Evolutionary conservation across 1,140 invertebrate species (phyloP).

Genomic region (Macrobrachium nipponense): DNA sequence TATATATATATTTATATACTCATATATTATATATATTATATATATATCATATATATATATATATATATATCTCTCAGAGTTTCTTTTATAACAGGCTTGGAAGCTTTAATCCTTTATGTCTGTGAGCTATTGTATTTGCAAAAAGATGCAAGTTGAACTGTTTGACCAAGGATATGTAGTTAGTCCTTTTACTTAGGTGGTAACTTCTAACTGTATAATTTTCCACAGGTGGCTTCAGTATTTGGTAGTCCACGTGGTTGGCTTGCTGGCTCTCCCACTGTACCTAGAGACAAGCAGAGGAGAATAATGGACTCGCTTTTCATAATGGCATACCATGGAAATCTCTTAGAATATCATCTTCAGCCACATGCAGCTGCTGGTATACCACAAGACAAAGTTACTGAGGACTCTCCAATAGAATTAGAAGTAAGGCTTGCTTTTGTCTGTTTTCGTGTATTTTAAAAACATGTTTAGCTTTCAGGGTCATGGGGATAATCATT

Average conservation of each 20-base stretch:
- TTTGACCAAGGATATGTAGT: too few relatives aligned
- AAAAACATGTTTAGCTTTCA: neutral
- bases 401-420: constrained; percentile 91
- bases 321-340: constrained; percentile 88
- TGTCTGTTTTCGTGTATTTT: neutral
- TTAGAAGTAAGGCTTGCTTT: constrained; percentile 38
- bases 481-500: too few relatives aligned
- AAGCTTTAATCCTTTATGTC: too few relatives aligned
- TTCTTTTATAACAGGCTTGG: too few relatives aligned
- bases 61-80: too few relatives aligned
- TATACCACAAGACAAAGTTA: constrained; percentile 88
- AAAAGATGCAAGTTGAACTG: too few relatives aligned
- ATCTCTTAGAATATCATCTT: constrained; percentile 89
- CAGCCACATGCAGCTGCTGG: constrained; percentile 82
- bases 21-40: too few relatives aligned
- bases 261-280: constrained; percentile 72
- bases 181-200: too few relatives aligned
- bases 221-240: constrained; percentile 76
- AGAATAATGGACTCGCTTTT: constrained; percentile 83
- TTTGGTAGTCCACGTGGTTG: constrained; percentile 83
- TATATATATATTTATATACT: too few relatives aligned
- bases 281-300: constrained; percentile 68
- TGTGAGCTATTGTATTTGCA: too few relatives aligned
- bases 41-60: too few relatives aligned
- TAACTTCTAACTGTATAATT: neutral